A percentile compares a stretch with the other conserved stretches of the same genome.
Conservation (phyloP, 2,797 vertebrate genomes). For the Pitangus sulphuratus region DNA sequence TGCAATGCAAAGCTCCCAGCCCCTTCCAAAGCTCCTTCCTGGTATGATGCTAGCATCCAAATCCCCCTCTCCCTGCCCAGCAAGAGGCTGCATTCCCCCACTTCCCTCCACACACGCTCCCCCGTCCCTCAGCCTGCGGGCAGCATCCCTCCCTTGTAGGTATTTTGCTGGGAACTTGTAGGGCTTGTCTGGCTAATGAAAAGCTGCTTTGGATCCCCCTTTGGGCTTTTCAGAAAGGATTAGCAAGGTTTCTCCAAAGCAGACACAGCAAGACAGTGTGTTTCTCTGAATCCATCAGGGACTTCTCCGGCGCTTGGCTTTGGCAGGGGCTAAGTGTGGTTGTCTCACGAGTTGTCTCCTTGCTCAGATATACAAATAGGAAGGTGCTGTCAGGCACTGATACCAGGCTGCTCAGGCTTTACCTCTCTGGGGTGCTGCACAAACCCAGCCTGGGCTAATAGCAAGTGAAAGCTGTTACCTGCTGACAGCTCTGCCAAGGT, state of each 20-base stretch:
- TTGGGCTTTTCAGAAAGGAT: slow-evolving; percentile 67
- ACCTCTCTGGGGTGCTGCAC: background rate
- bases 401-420: background rate
- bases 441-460: background rate
- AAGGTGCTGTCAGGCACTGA: slow-evolving; percentile 28
- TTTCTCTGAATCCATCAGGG: slow-evolving; percentile 64
- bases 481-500: background rate
- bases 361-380: background rate
- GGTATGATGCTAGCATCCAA: fast-evolving
- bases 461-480: slow-evolving; percentile 5
- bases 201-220: slow-evolving; percentile 61
- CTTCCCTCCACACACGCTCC: background rate
- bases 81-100: background rate
- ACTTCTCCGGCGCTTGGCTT: background rate
- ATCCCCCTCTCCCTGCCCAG: background rate
- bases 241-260: slow-evolving; percentile 61
- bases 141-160: background rate
- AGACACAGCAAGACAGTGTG: slow-evolving; percentile 46
- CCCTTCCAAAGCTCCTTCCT: background rate
- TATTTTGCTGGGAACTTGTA: slow-evolving; percentile 30
- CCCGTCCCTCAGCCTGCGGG: background rate
- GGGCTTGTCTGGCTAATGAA: slow-evolving; percentile 68
- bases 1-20: background rate
- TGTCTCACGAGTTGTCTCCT: slow-evolving; percentile 53
- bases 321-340: slow-evolving; percentile 51